Conservation (phyloP, 2,888 invertebrate genomes). For the Cynaeus angustus region DNA sequence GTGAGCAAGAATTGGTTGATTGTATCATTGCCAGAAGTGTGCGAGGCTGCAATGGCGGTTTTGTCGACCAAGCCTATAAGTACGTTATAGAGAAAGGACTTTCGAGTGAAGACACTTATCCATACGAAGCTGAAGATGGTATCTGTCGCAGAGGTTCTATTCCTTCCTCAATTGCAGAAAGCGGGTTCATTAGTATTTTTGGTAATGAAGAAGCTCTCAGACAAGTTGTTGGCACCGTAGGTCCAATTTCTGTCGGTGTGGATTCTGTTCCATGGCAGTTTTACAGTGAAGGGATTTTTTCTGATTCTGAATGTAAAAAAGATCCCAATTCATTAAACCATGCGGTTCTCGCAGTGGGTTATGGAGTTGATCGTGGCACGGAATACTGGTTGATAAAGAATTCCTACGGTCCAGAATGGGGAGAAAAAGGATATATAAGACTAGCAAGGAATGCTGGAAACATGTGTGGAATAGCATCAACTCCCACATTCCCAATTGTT, state of each 20-base stretch:
- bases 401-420: constrained; percentile 74
- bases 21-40: constrained; percentile 71
- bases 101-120: constrained; percentile 74
- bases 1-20: constrained; percentile 73
- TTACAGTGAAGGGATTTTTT: constrained; percentile 85
- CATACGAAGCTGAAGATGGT: constrained; percentile 68
- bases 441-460: constrained; percentile 72
- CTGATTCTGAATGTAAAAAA: constrained; percentile 81
- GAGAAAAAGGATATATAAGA: constrained; percentile 64
- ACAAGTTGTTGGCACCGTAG: constrained; percentile 85
- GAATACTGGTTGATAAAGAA: constrained; percentile 83
- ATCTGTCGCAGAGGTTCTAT: constrained; percentile 40
- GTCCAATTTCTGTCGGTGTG: constrained; percentile 90
- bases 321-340: constrained; percentile 81
- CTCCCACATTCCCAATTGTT: constrained; percentile 88
- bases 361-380: constrained; percentile 73
- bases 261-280: constrained; percentile 88
- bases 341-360: constrained; percentile 77
- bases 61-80: constrained; percentile 70
- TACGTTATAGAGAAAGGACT: constrained; percentile 72
- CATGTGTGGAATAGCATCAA: constrained; percentile 88
- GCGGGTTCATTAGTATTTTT: constrained; percentile 76
- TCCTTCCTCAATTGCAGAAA: not conserved
- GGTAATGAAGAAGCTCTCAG: constrained; percentile 80
- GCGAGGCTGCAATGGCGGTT: constrained; percentile 72